These are phyloP conservation scores for Athene noctua DNA, from an alignment of 2,113 vertebrate genomes.

Conservation along the genomic window DNA sequence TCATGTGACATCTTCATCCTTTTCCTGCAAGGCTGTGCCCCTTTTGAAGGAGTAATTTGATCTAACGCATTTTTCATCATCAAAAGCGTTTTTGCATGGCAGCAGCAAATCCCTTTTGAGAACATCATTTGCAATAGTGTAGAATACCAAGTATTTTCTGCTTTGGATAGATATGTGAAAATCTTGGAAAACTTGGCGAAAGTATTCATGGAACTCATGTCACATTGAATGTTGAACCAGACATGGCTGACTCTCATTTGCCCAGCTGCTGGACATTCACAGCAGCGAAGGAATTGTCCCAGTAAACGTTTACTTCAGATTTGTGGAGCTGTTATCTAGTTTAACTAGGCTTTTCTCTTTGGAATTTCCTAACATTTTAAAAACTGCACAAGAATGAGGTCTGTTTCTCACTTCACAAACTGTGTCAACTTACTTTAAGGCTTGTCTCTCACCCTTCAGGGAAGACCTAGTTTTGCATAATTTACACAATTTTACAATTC, in stretches of 20 bases:
- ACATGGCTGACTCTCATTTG: neutral
- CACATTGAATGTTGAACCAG: neutral
- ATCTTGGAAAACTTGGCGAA: neutral
- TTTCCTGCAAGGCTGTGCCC: neutral
- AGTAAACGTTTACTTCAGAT: neutral
- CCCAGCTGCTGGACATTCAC: neutral
- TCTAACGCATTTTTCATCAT: neutral
- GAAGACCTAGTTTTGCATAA: neutral
- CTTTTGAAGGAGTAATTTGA: neutral
- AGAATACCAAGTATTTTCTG: neutral
- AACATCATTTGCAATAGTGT: neutral
- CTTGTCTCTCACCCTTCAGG: conserved; percentile 32
- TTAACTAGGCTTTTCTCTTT: neutral
- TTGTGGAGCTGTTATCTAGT: neutral
- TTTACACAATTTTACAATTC: neutral
- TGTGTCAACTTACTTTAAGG: neutral
- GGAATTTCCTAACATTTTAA: neutral
- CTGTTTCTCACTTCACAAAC: conserved; percentile 11
- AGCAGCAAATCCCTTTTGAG: neutral
- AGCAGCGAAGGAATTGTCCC: neutral
- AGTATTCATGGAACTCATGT: neutral
- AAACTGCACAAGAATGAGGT: neutral
- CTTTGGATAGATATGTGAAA: neutral
- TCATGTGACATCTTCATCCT: neutral
- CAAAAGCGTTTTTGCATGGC: neutral